A percentile compares a stretch with the other conserved stretches of the same genome.
Conservation (phyloP, 2,797 vertebrate species). For the Paedocypris micromegethes region DNA sequence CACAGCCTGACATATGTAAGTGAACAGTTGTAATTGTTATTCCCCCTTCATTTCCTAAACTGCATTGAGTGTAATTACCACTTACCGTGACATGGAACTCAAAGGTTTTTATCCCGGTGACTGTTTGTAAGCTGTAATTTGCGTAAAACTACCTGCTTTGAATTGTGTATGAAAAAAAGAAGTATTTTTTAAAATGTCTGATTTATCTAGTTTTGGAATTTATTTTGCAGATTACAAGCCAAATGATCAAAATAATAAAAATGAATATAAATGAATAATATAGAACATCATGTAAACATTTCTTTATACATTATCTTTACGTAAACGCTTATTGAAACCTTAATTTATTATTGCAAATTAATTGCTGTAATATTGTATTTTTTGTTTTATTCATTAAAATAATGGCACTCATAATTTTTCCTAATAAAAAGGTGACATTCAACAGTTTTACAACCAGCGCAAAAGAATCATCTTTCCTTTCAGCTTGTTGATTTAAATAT, state of each 20-base stretch:
- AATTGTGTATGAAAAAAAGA: constrained; percentile 25
- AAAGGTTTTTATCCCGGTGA: constrained; percentile 41
- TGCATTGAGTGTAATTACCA: constrained; percentile 48
- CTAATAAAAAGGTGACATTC: too few species aligned
- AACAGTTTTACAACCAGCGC: too few species aligned
- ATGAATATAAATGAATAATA: too few species aligned
- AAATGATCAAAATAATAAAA: neutral
- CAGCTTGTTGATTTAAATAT: too few species aligned
- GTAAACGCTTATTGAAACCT: too few species aligned
- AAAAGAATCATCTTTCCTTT: too few species aligned
- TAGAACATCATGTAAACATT: too few species aligned
- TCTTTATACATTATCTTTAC: too few species aligned
- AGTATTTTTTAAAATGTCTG: constrained; percentile 7
- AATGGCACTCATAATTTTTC: too few species aligned
- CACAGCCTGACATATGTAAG: constrained; percentile 23
- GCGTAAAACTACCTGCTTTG: constrained; percentile 35
- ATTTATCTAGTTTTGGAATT: constrained; percentile 46
- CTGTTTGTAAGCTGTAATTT: constrained; percentile 45
- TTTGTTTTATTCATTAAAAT: too few species aligned
- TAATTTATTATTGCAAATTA: too few species aligned
- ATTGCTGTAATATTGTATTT: too few species aligned
- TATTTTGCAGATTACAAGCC: constrained; percentile 30
- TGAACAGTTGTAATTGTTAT: constrained; percentile 38
- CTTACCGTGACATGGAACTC: constrained; percentile 48
- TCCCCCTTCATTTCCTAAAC: constrained; percentile 25